Evolutionary conservation across 2,888 invertebrate species (phyloP).

Genomic region (Prosopocoilus inquinatus): DNA sequence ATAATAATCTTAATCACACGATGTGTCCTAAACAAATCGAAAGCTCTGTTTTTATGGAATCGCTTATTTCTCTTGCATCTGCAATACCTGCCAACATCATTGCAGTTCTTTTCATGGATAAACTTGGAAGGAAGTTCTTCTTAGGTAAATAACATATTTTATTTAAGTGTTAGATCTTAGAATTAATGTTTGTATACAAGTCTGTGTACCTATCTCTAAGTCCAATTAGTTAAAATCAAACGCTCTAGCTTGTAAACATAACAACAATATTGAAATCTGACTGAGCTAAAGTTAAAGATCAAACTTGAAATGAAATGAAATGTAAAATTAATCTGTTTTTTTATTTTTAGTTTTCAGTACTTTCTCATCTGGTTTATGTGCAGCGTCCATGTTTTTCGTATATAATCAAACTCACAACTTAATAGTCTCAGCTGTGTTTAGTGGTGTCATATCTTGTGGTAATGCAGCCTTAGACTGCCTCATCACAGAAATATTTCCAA

Average conservation of each 20-base stretch:
- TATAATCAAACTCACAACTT: conserved; percentile 80
- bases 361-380: conserved; percentile 78
- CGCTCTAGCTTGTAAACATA: too few relatives aligned
- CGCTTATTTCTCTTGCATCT: conserved; percentile 81
- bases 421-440: conserved; percentile 80
- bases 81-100: conserved; percentile 83
- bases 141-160: conserved; percentile 56
- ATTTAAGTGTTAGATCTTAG: too few relatives aligned
- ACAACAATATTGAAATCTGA: too few relatives aligned
- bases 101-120: conserved; percentile 79
- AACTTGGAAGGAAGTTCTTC: conserved; percentile 81
- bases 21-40: conserved; percentile 72
- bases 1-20: conserved; percentile 57
- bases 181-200: too few relatives aligned
- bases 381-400: conserved; percentile 82
- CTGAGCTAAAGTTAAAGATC: too few relatives aligned
- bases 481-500: conserved; percentile 91
- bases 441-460: conserved; percentile 84
- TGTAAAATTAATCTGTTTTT: conserved; percentile 24
- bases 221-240: too few relatives aligned
- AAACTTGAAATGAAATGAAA: too few relatives aligned
- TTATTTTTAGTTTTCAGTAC: conserved; percentile 80
- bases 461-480: conserved; percentile 90
- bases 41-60: conserved; percentile 79
- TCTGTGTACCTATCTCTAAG: too few relatives aligned